Conservation (phyloP, 2,797 vertebrate genomes). For the Acropternis orthonyx region DNA sequence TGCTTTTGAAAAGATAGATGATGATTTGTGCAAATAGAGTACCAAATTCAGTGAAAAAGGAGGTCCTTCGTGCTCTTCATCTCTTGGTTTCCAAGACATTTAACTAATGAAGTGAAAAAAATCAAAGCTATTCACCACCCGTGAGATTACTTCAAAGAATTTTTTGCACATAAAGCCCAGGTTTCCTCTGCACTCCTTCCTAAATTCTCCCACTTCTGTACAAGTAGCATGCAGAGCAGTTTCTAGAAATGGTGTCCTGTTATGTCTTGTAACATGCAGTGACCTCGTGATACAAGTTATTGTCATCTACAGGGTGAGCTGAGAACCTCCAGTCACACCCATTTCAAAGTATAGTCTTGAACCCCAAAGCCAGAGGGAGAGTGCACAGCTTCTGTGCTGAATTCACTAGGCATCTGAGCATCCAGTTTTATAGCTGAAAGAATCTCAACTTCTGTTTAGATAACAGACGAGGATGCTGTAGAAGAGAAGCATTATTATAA, state of each 20-base stretch:
- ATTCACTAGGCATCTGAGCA: conserved; percentile 14
- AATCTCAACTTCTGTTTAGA: conserved; percentile 21
- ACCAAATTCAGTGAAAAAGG: neutral
- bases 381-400: neutral
- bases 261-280: neutral
- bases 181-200: neutral
- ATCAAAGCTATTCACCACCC: neutral
- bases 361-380: neutral
- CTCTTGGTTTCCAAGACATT: neutral
- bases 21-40: neutral
- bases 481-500: conserved; percentile 22
- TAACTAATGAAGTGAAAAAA: neutral
- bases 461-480: conserved; percentile 46
- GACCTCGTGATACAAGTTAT: neutral
- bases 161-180: neutral
- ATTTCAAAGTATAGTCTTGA: neutral
- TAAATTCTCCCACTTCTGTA: neutral
- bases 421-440: conserved; percentile 11
- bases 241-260: neutral
- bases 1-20: neutral
- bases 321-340: neutral
- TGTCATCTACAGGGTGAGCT: neutral
- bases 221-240: neutral
- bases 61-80: neutral
- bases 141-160: neutral